Conservation (phyloP, 2,113 vertebrate species). For the Nannospalax galili region DNA sequence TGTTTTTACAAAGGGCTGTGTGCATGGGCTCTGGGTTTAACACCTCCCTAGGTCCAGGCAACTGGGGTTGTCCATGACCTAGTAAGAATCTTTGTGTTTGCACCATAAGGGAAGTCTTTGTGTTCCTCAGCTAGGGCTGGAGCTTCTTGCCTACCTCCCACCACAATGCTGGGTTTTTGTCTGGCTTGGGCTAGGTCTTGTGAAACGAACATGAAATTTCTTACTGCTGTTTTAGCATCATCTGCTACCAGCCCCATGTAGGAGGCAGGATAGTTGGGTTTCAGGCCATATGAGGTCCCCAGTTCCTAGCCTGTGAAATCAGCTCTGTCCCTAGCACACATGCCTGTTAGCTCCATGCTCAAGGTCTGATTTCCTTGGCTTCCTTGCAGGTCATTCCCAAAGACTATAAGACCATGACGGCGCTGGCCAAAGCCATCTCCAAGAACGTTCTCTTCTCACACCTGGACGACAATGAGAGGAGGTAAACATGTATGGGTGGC, state of each 20-base stretch:
- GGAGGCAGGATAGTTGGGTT: not conserved
- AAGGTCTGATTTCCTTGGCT: not conserved
- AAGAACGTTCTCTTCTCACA: conserved; percentile 98
- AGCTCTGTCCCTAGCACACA: not conserved
- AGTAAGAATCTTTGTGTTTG: too few relatives aligned
- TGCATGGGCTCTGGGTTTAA: too few relatives aligned
- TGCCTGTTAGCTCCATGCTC: not conserved
- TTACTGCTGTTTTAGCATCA: not conserved
- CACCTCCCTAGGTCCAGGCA: too few relatives aligned
- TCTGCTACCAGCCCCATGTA: too few relatives aligned
- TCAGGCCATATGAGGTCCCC: not conserved
- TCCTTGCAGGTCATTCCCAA: conserved; percentile 95
- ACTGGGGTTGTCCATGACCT: too few relatives aligned
- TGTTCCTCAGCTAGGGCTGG: too few relatives aligned
- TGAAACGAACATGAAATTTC: not conserved
- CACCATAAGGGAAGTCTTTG: too few relatives aligned
- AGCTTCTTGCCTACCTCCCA: too few relatives aligned
- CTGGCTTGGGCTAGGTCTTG: too few relatives aligned
- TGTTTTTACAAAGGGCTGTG: too few relatives aligned
- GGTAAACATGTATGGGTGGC: conserved; percentile 84
- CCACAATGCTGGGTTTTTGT: too few relatives aligned
- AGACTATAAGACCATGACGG: conserved; percentile 99
- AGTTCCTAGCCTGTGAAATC: not conserved
- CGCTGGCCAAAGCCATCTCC: conserved; percentile 97
- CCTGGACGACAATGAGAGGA: conserved; percentile 98